Percentiles rank a stretch among this genome's conserved stretches.
phyloP scores from a whole-genome alignment of 2,888 invertebrate species.

The Dasysyrphus tricinctus region DNA sequence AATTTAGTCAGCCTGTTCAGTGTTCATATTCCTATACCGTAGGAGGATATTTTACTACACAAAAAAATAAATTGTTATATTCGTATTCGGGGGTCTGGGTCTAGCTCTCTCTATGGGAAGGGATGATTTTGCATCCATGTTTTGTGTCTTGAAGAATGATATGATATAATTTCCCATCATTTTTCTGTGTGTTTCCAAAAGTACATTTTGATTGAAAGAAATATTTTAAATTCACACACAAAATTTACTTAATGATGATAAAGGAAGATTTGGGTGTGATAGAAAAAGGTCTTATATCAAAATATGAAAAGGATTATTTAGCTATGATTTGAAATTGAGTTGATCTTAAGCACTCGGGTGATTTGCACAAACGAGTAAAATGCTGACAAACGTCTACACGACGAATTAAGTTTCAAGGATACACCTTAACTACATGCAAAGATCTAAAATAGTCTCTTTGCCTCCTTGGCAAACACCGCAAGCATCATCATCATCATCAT shows the following conservation, averaged over 20 bases:
- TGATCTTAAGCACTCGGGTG: conserved; percentile 22
- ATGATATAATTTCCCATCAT: conserved; percentile 19
- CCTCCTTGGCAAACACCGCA: conserved; percentile 47
- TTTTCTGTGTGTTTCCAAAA: background rate
- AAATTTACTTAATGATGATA: background rate
- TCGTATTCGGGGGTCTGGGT: conserved; percentile 27
- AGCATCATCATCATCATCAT: conserved; percentile 45
- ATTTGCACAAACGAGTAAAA: conserved; percentile 61
- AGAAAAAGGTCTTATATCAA: background rate
- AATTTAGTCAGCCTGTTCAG: conserved; percentile 58
- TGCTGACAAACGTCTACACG: conserved; percentile 63
- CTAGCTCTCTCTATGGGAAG: background rate
- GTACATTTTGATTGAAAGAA: conserved; percentile 21
- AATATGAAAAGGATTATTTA: conserved; percentile 3
- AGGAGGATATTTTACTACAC: conserved; percentile 26
- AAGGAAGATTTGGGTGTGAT: background rate
- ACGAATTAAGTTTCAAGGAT: conserved; percentile 65
- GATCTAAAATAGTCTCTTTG: conserved; percentile 45
- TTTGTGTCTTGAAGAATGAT: conserved; percentile 12
- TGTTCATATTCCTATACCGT: conserved; percentile 15
- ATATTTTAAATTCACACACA: background rate
- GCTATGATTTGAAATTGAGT: background rate
- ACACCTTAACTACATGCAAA: conserved; percentile 59
- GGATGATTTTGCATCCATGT: conserved; percentile 45
- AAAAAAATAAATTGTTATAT: conserved; percentile 55